Evolutionary conservation across 2,113 vertebrate genomes (phyloP).

Genomic region (Ptychochromis oligacanthus): DNA sequence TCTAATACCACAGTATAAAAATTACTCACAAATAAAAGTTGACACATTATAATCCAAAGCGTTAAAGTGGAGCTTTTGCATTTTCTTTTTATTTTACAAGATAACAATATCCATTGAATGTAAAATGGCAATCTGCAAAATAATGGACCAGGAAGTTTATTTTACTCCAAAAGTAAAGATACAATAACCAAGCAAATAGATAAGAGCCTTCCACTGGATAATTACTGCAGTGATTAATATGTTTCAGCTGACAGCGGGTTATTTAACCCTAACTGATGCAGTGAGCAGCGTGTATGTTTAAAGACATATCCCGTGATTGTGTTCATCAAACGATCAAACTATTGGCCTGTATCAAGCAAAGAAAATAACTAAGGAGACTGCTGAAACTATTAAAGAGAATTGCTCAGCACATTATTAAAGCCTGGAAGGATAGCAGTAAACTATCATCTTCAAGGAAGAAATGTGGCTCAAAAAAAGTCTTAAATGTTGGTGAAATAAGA

Average conservation of each 20-base stretch:
- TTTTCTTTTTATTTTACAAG: background rate
- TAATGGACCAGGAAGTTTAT: background rate
- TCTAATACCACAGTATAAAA: too few species aligned
- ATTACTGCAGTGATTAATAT: background rate
- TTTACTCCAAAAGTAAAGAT: too few species aligned
- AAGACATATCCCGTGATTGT: background rate
- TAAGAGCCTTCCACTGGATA: background rate
- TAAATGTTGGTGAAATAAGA: background rate
- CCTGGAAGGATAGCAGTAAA: background rate
- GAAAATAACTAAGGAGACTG: background rate
- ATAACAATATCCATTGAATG: background rate
- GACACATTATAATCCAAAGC: background rate
- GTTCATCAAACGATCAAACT: too few species aligned
- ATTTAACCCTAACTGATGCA: background rate
- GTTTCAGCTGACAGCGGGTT: background rate
- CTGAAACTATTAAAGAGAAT: background rate
- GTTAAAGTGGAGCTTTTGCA: background rate
- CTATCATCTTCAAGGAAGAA: background rate
- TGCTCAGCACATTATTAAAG: background rate
- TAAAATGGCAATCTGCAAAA: background rate
- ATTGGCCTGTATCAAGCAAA: background rate
- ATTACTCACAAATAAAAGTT: too few species aligned
- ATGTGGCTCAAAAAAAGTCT: background rate
- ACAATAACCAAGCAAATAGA: background rate
- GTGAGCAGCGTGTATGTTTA: background rate